These are phyloP conservation scores for Molanna angustata DNA, from an alignment of 2,888 invertebrate species.

Conservation along the genomic window DNA sequence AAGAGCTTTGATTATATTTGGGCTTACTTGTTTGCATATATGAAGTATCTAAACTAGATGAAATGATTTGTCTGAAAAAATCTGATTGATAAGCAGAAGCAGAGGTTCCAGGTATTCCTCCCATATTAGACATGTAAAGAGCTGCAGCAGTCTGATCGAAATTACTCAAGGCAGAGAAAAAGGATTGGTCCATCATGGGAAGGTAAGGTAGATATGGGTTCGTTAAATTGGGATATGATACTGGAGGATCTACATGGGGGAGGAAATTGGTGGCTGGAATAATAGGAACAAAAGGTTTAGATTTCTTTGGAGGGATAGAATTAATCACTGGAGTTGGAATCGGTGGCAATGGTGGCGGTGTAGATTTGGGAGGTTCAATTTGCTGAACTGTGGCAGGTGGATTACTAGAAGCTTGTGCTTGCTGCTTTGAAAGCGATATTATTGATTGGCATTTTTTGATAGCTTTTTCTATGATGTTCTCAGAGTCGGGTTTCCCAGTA, in stretches of 20 bases:
- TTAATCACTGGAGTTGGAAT: not conserved
- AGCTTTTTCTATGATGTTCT: conserved; percentile 64
- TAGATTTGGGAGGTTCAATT: conserved; percentile 30
- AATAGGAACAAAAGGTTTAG: conserved; percentile 49
- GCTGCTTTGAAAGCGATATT: conserved; percentile 57
- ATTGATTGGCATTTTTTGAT: conserved; percentile 68
- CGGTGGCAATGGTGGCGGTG: conserved; percentile 29
- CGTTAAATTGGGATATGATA: conserved; percentile 12
- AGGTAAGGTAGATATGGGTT: conserved; percentile 20
- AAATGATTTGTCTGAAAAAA: conserved; percentile 27
- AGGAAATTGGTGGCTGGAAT: conserved; percentile 37
- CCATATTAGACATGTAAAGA: conserved; percentile 26
- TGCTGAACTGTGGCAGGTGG: conserved; percentile 2
- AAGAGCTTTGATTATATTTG: conserved; percentile 16
- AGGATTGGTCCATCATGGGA: conserved; percentile 21
- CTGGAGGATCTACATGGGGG: conserved; percentile 24
- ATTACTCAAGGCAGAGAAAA: conserved; percentile 26
- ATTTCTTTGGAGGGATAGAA: conserved; percentile 21
- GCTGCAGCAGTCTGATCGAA: conserved; percentile 22
- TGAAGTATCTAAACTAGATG: conserved; percentile 30
- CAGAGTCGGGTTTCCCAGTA: conserved; percentile 57
- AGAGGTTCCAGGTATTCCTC: conserved; percentile 9
- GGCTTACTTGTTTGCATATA: conserved; percentile 27
- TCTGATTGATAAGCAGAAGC: conserved; percentile 19
- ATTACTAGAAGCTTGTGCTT: conserved; percentile 47